Base-by-base conservation (phyloP, 2,113 vertebrate species). In the Tragelaphus imberbis region DNA sequence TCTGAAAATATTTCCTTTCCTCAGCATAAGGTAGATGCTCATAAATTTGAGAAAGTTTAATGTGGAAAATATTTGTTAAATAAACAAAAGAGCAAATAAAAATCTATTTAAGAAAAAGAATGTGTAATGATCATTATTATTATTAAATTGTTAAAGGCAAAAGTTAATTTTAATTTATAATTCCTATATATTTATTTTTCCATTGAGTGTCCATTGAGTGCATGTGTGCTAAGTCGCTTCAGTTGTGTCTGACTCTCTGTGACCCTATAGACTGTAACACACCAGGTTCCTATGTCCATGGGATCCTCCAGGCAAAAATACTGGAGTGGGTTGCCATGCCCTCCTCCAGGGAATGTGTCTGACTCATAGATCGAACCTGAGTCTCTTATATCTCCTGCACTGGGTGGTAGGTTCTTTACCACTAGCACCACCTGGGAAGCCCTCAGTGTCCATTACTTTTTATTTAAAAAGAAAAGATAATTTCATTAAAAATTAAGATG, bases 41-140 rank as follows among this genome's bases (percentile, higher is more conserved):
- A 63, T 56, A 63, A 92, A 75, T 80, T 63, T 93, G 21, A n/a
- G 30, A 51, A 94, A 44, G 2, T 0, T 84, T 6, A 75, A 40
- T 75, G 68, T 40, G 40, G 68, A 75, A 75, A 75, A 13, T 40
- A 90, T 25, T 86, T 97, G 79, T 40, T 97, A 91, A 98, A 95
- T 21, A 94, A 71, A 89, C 51, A 25, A 88, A 82, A 59, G 47
- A 61, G n/a, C 19, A 90, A 95, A 88, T 13, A 94, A 81, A 96
- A 91, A 68, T 30, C 3, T 3, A 87, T n/a, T 86, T 94, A 97
- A 59, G 68, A 79, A 91, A 81, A 86, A 87, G 16, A 33, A 51
- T 88, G 40, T 81, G 6, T 28, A 84, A 61, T 11, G 80, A 86
- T 90, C n/a, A 49, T 25, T 87, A 92, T 36, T 56, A 51, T 86